Evolutionary conservation across 2,888 invertebrate species (phyloP).

Genomic region (Erebia aethiops): DNA sequence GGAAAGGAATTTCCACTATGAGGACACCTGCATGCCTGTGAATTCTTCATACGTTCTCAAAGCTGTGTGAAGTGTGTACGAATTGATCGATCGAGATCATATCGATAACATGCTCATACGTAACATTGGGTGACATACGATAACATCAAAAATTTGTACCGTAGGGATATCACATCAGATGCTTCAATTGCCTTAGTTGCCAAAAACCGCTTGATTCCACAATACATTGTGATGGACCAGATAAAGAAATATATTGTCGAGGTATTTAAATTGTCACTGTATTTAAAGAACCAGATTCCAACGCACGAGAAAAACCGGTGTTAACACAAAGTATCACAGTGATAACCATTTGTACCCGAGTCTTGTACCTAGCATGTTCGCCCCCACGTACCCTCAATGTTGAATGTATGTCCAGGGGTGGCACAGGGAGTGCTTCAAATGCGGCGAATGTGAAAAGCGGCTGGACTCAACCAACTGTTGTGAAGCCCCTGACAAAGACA

Average conservation of each 20-base stretch:
- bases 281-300: slow-evolving; percentile 56
- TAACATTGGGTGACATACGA: slow-evolving; percentile 6
- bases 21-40: too few species aligned
- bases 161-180: slow-evolving; percentile 94
- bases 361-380: slow-evolving; percentile 62
- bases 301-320: slow-evolving; percentile 41
- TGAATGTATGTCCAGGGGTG: slow-evolving; percentile 87
- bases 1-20: too few species aligned
- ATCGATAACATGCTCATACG: too few species aligned
- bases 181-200: slow-evolving; percentile 94
- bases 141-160: slow-evolving; percentile 53
- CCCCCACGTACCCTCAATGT: slow-evolving; percentile 56
- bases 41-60: too few species aligned
- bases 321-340: slow-evolving; percentile 67
- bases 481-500: slow-evolving; percentile 97
- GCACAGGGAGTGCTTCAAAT: slow-evolving; percentile 97
- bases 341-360: slow-evolving; percentile 65
- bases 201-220: slow-evolving; percentile 93
- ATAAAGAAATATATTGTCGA: slow-evolving; percentile 95
- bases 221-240: slow-evolving; percentile 96
- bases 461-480: slow-evolving; percentile 96
- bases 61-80: too few species aligned
- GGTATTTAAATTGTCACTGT: slow-evolving; percentile 97
- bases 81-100: too few species aligned
- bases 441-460: slow-evolving; percentile 92